These are phyloP conservation scores for Hylaea fasciaria DNA, from an alignment of 2,888 invertebrate species.

Conservation along the genomic window DNA sequence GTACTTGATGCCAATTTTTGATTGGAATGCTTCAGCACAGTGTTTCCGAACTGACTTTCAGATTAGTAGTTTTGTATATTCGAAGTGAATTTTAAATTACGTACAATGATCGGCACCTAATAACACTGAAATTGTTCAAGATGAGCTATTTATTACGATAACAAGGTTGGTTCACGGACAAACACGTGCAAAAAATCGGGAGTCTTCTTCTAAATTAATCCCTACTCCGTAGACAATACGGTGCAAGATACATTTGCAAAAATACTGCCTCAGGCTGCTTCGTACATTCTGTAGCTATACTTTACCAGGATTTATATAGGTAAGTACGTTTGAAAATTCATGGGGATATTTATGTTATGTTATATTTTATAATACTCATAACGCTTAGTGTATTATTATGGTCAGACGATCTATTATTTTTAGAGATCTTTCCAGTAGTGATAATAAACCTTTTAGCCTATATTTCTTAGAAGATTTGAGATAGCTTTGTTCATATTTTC, in stretches of 20 bases:
- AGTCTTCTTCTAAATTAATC: conserved; percentile 9
- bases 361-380: conserved; percentile 65
- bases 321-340: conserved; percentile 72
- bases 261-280: conserved; percentile 45
- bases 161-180: conserved; percentile 43
- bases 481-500: conserved; percentile 5
- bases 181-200: conserved; percentile 14
- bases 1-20: too few species aligned
- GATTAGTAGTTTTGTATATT: conserved; percentile 5
- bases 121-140: conserved; percentile 33
- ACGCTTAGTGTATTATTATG: conserved; percentile 54
- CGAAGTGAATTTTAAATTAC: conserved; percentile 13
- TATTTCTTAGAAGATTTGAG: conserved; percentile 14
- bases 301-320: conserved; percentile 64
- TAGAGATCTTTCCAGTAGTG: conserved; percentile 16
- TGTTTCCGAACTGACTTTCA: not conserved
- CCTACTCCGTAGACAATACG: conserved; percentile 2
- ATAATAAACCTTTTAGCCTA: conserved; percentile 5
- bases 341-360: conserved; percentile 57
- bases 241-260: conserved; percentile 4
- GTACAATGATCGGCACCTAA: conserved; percentile 28
- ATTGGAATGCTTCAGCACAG: too few species aligned
- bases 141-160: conserved; percentile 40
- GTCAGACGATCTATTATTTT: conserved; percentile 37
- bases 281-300: too few species aligned